Evolutionary conservation across 2,797 vertebrate genomes (phyloP), one percentile per base, ranked within the genome.

Genomic region (Rachycentron canadum): DNA sequence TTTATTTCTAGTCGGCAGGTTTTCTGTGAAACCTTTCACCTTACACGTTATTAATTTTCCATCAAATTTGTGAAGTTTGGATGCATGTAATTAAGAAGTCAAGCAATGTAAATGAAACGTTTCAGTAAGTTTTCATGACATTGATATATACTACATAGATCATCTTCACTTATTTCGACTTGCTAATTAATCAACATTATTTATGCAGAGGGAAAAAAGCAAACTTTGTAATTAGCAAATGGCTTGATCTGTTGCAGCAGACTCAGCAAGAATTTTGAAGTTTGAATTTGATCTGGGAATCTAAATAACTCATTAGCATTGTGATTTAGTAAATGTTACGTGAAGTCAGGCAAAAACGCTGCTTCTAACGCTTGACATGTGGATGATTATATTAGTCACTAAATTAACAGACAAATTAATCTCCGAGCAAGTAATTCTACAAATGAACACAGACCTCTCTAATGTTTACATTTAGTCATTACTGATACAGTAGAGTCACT

Each of bases 101-200:
- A 81, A 77, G 85, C 82, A 81, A 88, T 88, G 87, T 89, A 94
- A 95, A 94, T 90, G 89, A 93, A 94, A 94, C 89, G 91, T 93
- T 89, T 89, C 91, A 89, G 89, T 90, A 90, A 79, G 91, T 91
- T 93, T 81, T 73, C 72, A 23, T 93, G 94, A 95, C 95, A 95
- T 88, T 95, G 94, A 95, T 94, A 82, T 93, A 95, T 94, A 91
- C 90, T 78, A 67, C 92, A 95, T 94, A 94, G 90, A 95, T 95
- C 94, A 95, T 94, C 92, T 91, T 95, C 93, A 93, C 89, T 91
- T 91, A 89, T 91, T 93, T 89, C 93, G 93, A 95, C 94, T 94
- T 88, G 90, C 92, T 93, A 94, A 96, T 96, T 95, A 94, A 96
- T 96, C 94, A 93, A 94, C 81, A 93, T 95, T 94, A 95, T 95